phyloP scores from a whole-genome alignment of 53 echinoderm and acorn worm genomes.

The Mesocentrotus franciscanus region DNA sequence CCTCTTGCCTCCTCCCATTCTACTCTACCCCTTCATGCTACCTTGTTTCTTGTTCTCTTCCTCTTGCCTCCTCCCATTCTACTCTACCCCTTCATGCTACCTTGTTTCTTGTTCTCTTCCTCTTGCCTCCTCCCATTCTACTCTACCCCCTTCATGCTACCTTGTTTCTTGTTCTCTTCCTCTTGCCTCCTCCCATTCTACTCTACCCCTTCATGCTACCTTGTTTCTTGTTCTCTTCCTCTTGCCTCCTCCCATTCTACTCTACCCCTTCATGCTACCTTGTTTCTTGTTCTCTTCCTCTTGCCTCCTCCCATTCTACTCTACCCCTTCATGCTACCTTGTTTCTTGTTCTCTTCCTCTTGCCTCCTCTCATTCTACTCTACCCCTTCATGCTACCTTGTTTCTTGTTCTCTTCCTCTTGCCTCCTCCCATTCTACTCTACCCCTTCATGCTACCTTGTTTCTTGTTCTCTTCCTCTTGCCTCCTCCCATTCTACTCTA shows the following conservation, averaged over 20 bases:
- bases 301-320: conserved; percentile 16
- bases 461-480: conserved; percentile 20
- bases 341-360: conserved; percentile 23
- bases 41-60: conserved; percentile 17
- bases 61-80: conserved; percentile 19
- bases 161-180: conserved; percentile 25
- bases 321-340: not conserved
- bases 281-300: conserved; percentile 21
- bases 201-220: not conserved
- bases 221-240: conserved; percentile 15
- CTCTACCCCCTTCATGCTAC: not conserved
- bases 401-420: conserved; percentile 24
- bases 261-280: not conserved
- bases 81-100: not conserved
- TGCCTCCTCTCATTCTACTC: conserved; percentile 7
- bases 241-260: conserved; percentile 18
- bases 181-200: conserved; percentile 18
- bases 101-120: conserved; percentile 15
- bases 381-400: not conserved
- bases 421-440: conserved; percentile 13
- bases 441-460: not conserved
- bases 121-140: conserved; percentile 18
- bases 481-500: not conserved
- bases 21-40: not conserved
- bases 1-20: conserved; percentile 17